phyloP scores from a whole-genome alignment of 2,113 vertebrate species.

The Tachycineta bicolor region DNA sequence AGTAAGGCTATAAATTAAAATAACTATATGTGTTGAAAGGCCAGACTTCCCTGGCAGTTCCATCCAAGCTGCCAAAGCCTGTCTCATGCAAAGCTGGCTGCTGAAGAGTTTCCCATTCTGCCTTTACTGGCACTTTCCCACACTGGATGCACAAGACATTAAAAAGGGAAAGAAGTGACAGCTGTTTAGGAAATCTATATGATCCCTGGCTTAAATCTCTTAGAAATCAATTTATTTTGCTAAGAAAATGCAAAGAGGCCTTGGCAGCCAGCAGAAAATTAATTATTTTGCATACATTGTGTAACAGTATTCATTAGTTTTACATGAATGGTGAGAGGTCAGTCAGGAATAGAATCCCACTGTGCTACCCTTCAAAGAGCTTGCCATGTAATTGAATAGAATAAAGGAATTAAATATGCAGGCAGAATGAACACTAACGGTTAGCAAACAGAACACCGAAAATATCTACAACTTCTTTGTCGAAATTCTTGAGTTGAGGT shows the following conservation, averaged over 20 bases:
- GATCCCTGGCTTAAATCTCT: background rate
- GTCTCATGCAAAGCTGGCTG: background rate
- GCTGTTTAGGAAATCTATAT: background rate
- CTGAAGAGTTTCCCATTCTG: background rate
- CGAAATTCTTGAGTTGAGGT: background rate
- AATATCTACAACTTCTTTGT: background rate
- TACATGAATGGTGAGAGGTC: slow-evolving; percentile 25
- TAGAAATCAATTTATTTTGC: slow-evolving; percentile 18
- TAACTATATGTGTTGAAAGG: background rate
- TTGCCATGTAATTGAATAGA: slow-evolving; percentile 5
- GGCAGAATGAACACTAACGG: background rate
- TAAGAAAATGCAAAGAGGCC: background rate
- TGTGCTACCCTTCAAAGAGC: slow-evolving; percentile 5
- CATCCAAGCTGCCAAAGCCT: background rate
- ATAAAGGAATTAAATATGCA: slow-evolving; percentile 31
- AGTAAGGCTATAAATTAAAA: background rate
- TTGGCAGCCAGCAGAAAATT: background rate
- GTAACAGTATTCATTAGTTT: slow-evolving; percentile 18
- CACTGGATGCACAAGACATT: background rate
- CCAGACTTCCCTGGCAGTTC: background rate
- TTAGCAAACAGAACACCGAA: slow-evolving; percentile 22
- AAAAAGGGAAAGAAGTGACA: background rate
- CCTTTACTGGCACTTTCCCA: background rate
- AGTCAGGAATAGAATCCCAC: slow-evolving; percentile 42
- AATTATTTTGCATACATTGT: slow-evolving; percentile 27